These are phyloP conservation scores for Heliangelus exortis DNA, from an alignment of 2,797 vertebrate species.

Conservation along the genomic window DNA sequence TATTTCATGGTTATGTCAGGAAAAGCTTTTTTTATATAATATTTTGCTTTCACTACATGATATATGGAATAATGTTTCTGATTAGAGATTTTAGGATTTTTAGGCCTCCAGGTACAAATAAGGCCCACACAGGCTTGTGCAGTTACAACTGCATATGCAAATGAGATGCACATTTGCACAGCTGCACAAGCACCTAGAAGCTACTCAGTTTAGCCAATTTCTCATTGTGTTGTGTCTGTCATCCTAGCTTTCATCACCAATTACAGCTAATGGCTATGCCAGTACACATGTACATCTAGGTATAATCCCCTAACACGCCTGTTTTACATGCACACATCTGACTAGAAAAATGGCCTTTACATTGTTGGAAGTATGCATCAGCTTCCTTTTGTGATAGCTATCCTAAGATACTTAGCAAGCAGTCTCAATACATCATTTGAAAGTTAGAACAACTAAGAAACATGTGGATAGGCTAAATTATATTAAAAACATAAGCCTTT, in stretches of 20 bases:
- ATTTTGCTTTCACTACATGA: neutral
- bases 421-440: constrained; percentile 2
- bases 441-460: constrained; percentile 9
- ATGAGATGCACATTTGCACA: neutral
- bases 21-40: neutral
- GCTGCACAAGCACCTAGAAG: neutral
- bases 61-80: neutral
- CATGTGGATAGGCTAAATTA: neutral
- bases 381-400: neutral
- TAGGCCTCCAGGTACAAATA: neutral
- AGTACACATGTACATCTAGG: neutral
- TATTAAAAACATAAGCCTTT: neutral
- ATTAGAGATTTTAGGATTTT: neutral
- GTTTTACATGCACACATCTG: neutral
- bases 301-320: neutral
- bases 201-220: neutral
- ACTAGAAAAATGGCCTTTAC: neutral
- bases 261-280: neutral
- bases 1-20: neutral
- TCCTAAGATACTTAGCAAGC: neutral
- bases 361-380: constrained; percentile 32
- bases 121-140: neutral
- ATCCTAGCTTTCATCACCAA: constrained; percentile 10
- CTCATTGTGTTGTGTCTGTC: neutral
- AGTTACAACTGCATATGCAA: neutral